Conservation (phyloP, 2,113 vertebrate genomes). For the Merops nubicus region DNA sequence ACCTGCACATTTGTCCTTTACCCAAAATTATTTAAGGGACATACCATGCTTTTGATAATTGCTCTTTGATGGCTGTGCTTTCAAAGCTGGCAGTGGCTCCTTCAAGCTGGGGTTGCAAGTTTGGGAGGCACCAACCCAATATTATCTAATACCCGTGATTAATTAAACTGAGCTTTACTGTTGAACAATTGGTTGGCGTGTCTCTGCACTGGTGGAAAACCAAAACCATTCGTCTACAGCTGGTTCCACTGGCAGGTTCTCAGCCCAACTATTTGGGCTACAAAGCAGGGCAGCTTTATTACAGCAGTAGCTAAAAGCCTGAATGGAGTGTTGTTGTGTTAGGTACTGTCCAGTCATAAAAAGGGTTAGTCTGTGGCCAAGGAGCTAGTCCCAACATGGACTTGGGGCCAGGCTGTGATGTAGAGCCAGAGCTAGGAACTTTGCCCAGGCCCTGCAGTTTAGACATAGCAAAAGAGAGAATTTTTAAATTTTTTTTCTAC, state of each 20-base stretch:
- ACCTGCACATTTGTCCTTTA: neutral
- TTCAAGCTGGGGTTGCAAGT: neutral
- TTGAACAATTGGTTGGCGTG: neutral
- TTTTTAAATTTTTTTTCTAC: neutral
- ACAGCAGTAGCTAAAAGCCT: neutral
- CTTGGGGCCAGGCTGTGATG: conserved; percentile 49
- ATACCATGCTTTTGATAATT: fast-evolving
- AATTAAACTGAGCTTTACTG: neutral
- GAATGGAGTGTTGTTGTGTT: neutral
- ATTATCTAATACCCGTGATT: neutral
- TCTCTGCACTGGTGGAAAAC: neutral
- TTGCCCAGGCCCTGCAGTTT: conserved; percentile 25
- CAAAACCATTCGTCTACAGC: neutral
- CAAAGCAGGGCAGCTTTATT: neutral
- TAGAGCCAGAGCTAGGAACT: conserved; percentile 42
- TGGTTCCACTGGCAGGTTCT: neutral
- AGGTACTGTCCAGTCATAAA: neutral
- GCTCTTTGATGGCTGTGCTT: neutral
- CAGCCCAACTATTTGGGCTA: neutral
- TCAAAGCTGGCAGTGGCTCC: neutral
- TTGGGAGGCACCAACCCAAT: neutral
- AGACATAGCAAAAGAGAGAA: neutral
- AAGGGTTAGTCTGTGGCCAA: conserved; percentile 5
- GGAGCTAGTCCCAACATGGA: neutral
- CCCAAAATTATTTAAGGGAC: neutral